These are phyloP conservation scores for Helicoverpa armigera DNA, from an alignment of 1,140 invertebrate genomes.

Conservation along the genomic window DNA sequence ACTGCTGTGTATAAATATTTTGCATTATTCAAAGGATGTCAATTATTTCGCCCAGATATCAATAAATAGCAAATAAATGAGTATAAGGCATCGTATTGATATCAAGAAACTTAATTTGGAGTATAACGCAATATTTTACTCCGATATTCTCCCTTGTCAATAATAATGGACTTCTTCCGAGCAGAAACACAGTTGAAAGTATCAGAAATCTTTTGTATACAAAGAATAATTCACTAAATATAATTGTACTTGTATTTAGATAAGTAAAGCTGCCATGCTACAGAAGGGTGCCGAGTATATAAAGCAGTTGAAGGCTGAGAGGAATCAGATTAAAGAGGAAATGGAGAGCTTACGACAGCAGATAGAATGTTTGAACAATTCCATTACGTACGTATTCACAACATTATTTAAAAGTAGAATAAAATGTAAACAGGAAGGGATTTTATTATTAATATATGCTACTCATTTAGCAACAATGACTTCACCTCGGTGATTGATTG, in stretches of 20 bases:
- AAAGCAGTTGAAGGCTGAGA: conserved; percentile 94
- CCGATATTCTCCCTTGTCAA: not conserved
- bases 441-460: not conserved
- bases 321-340: conserved; percentile 95
- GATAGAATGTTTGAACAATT: conserved; percentile 96
- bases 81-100: no score
- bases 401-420: not conserved
- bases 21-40: no score
- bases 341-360: conserved; percentile 95
- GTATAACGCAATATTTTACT: no score
- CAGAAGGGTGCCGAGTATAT: conserved; percentile 99
- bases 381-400: conserved; percentile 91
- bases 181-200: no score
- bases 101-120: no score
- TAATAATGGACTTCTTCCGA: no score
- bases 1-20: no score
- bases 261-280: conserved; percentile 98
- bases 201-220: no score
- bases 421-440: not conserved
- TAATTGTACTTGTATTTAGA: conserved; percentile 74
- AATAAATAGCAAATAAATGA: no score
- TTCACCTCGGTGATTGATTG: no score
- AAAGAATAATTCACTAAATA: not conserved
- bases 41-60: no score
- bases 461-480: no score